These are phyloP conservation scores for Eupleurogrammus muticus DNA, from an alignment of 2,797 vertebrate species.

Conservation along the genomic window DNA sequence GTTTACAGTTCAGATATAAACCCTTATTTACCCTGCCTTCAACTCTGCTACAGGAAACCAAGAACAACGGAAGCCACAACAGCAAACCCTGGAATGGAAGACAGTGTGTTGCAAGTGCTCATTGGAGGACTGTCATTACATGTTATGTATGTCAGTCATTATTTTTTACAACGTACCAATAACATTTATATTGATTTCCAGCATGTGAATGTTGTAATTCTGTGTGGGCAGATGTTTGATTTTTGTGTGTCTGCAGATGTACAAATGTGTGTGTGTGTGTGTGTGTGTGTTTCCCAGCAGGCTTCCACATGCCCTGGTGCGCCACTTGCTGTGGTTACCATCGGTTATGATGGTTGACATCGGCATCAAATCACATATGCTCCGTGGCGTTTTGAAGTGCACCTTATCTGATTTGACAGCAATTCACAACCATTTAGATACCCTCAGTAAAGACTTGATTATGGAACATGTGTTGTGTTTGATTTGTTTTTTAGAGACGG, in stretches of 20 bases:
- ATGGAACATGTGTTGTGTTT: conserved; percentile 43
- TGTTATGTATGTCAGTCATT: conserved; percentile 1
- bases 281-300: conserved; percentile 30
- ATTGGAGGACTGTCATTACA: background rate
- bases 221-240: conserved; percentile 11
- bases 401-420: conserved; percentile 46
- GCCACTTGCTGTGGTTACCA: conserved; percentile 35
- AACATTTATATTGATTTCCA: conserved; percentile 3
- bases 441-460: conserved; percentile 34
- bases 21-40: conserved; percentile 58
- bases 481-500: conserved; percentile 20
- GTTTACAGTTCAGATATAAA: conserved; percentile 64
- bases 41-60: conserved; percentile 55
- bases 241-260: conserved; percentile 5
- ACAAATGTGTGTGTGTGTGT: conserved; percentile 4
- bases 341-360: conserved; percentile 40
- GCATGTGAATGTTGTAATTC: background rate
- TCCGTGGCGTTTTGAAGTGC: conserved; percentile 29
- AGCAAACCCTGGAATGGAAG: conserved; percentile 14
- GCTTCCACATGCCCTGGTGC: conserved; percentile 40
- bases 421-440: conserved; percentile 39
- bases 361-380: conserved; percentile 29
- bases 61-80: conserved; percentile 20
- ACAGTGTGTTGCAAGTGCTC: background rate
- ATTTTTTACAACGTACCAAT: conserved; percentile 6